Conservation (phyloP, 2,797 vertebrate genomes). For the Saxicola maurus region DNA sequence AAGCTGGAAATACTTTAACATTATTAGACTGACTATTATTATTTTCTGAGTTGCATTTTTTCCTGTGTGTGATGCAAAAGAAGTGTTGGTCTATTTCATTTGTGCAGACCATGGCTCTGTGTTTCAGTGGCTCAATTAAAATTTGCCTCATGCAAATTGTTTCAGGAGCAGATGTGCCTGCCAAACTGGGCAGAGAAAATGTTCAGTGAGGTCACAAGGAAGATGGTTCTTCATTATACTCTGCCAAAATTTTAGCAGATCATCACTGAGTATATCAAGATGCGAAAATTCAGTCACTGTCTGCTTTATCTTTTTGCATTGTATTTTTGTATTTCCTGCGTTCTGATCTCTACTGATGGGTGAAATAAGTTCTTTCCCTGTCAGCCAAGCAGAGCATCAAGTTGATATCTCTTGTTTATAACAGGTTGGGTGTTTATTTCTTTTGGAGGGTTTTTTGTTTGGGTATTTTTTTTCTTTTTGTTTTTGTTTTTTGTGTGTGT, state of each 20-base stretch:
- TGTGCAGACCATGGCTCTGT: neutral
- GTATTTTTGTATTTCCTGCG: slow-evolving; percentile 17
- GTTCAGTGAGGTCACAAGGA: slow-evolving; percentile 36
- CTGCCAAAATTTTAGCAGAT: slow-evolving; percentile 40
- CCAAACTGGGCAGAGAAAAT: slow-evolving; percentile 46
- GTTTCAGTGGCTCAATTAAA: slow-evolving; percentile 47
- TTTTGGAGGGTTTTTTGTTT: neutral
- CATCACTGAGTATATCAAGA: slow-evolving; percentile 25
- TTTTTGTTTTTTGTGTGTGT: no score
- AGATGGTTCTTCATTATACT: slow-evolving; percentile 11
- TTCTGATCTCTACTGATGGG: slow-evolving; percentile 14
- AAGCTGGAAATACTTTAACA: neutral
- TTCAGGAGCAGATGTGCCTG: slow-evolving; percentile 47
- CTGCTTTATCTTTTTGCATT: slow-evolving; percentile 15
- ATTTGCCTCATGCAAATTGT: slow-evolving; percentile 42
- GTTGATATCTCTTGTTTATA: neutral
- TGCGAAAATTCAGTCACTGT: slow-evolving; percentile 33
- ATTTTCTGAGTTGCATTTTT: neutral
- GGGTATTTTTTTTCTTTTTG: no score
- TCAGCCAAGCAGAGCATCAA: slow-evolving; percentile 15
- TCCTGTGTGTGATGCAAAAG: neutral
- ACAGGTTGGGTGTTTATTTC: neutral
- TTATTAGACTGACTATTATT: neutral
- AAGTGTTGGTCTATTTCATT: neutral
- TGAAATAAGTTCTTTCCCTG: slow-evolving; percentile 39